A percentile compares a stretch with the other conserved stretches of the same genome.
These are phyloP conservation scores for Phania funesta DNA, from an alignment of 2,888 invertebrate species.

Conservation along the genomic window DNA sequence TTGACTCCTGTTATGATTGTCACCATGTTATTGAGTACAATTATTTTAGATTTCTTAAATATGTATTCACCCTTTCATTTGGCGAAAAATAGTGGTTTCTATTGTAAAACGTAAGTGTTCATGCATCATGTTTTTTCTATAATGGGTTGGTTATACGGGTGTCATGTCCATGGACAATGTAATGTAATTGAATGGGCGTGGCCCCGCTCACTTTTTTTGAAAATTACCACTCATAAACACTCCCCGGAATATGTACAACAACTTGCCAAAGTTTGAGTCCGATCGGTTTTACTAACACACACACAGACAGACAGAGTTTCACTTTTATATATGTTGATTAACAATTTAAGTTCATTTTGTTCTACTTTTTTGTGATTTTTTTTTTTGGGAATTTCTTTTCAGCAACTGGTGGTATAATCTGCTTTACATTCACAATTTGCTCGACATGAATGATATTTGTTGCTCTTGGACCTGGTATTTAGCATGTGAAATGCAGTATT, in stretches of 20 bases:
- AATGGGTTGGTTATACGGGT: conserved; percentile 57
- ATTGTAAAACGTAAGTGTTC: conserved; percentile 73
- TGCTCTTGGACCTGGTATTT: conserved; percentile 76
- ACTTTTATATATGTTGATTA: no score
- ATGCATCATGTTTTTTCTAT: neutral
- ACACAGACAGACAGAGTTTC: no score
- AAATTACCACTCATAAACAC: neutral
- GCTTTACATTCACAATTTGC: conserved; percentile 73
- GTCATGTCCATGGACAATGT: conserved; percentile 11
- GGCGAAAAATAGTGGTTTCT: conserved; percentile 72
- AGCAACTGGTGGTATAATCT: conserved; percentile 75
- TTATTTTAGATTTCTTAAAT: conserved; percentile 72
- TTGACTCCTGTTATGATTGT: conserved; percentile 74
- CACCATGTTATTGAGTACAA: conserved; percentile 73
- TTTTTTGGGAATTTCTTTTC: conserved; percentile 5
- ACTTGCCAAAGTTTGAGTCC: no score
- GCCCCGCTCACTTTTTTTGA: neutral
- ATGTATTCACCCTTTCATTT: conserved; percentile 74
- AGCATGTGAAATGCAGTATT: conserved; percentile 76
- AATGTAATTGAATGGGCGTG: neutral
- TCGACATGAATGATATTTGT: conserved; percentile 72
- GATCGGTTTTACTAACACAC: no score
- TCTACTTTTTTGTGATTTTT: neutral
- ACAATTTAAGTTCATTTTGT: no score
- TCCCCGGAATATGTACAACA: neutral